Conservation (phyloP, 2,888 invertebrate species). For the Ormyrus labotus region DNA sequence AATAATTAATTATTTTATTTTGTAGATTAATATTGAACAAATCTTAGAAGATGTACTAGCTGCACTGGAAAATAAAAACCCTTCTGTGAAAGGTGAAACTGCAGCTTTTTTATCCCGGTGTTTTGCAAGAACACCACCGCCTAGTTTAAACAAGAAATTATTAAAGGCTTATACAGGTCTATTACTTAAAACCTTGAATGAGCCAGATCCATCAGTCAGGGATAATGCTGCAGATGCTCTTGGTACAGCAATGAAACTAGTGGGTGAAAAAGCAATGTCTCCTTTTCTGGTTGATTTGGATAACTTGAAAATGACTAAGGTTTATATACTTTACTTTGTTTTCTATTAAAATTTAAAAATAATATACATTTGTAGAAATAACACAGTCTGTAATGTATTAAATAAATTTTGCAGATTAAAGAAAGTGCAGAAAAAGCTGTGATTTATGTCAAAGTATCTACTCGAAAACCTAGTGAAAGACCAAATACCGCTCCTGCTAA, state of each 20-base stretch:
- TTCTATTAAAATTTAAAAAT: not conserved
- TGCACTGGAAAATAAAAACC: constrained; percentile 94
- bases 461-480: constrained; percentile 79
- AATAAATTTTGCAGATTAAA: constrained; percentile 80
- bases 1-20: constrained; percentile 22
- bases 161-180: constrained; percentile 88
- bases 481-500: constrained; percentile 78
- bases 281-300: constrained; percentile 94
- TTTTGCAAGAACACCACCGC: constrained; percentile 87
- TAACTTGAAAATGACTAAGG: constrained; percentile 91
- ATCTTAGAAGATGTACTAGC: constrained; percentile 91
- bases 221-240: constrained; percentile 95
- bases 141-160: constrained; percentile 91
- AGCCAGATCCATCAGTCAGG: constrained; percentile 92
- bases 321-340: constrained; percentile 60
- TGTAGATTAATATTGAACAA: constrained; percentile 87
- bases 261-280: constrained; percentile 92
- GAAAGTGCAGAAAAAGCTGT: constrained; percentile 96
- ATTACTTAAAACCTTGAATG: constrained; percentile 87
- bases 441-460: constrained; percentile 84
- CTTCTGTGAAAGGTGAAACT: constrained; percentile 91
- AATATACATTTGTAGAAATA: constrained; percentile 19
- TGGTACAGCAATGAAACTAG: constrained; percentile 94
- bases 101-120: constrained; percentile 90
- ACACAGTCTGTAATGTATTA: constrained; percentile 24